Percentiles rank a stretch among this genome's conserved stretches.
phyloP scores from a whole-genome alignment of 2,888 invertebrate genomes.

The Unio delphinus region DNA sequence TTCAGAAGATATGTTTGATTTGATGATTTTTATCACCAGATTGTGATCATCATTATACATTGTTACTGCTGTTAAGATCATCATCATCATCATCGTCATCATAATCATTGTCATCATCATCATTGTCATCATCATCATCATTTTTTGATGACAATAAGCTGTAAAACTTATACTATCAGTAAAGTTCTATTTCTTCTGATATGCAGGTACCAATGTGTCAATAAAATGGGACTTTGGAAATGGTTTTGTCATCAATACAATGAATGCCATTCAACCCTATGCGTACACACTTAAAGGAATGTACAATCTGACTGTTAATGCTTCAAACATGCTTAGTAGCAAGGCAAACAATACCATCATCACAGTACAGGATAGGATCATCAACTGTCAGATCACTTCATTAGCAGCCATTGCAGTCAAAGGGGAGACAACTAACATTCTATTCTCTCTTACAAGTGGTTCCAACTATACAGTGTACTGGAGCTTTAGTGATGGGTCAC shows the following conservation, averaged over 20 bases:
- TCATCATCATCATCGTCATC: too few relatives aligned
- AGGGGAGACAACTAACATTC: conserved; percentile 16
- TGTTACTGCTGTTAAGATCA: too few relatives aligned
- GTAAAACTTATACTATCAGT: background rate
- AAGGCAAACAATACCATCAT: conserved; percentile 51
- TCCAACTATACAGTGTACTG: conserved; percentile 58
- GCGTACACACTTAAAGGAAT: conserved; percentile 39
- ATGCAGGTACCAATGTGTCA: conserved; percentile 55
- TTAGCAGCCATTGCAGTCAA: conserved; percentile 14
- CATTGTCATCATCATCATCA: too few relatives aligned
- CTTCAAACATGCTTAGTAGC: conserved; percentile 48
- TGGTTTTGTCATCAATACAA: conserved; percentile 30
- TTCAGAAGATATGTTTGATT: too few relatives aligned
- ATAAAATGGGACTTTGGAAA: conserved; percentile 66
- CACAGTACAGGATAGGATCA: conserved; percentile 49
- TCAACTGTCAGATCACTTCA: conserved; percentile 30
- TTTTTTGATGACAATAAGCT: too few relatives aligned
- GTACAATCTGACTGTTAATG: conserved; percentile 50
- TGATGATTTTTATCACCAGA: too few relatives aligned
- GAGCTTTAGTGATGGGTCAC: conserved; percentile 36
- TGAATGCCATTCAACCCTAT: conserved; percentile 21
- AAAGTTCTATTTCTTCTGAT: background rate
- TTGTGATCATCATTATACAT: too few relatives aligned
- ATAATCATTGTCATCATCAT: too few relatives aligned
- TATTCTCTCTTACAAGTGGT: conserved; percentile 46